A percentile compares a stretch with the other conserved stretches of the same genome.
Evolutionary conservation across 1,140 invertebrate genomes (phyloP).

Genomic region (Oscheius sp.): DNA sequence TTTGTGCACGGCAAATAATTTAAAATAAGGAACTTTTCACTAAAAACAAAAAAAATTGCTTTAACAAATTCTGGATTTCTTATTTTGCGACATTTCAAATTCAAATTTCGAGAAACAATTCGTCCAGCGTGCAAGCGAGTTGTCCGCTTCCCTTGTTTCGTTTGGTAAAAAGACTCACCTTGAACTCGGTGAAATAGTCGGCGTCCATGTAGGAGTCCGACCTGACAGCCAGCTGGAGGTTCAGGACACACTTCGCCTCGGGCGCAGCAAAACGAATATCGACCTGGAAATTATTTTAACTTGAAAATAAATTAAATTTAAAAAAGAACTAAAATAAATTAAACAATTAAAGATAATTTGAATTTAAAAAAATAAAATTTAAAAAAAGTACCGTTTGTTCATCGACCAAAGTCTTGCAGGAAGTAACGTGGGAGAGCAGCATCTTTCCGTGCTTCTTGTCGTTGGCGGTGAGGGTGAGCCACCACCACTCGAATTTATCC

Average conservation of each 20-base stretch:
- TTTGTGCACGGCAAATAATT: too few relatives aligned
- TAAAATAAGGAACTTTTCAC: too few relatives aligned
- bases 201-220: conserved; percentile 83
- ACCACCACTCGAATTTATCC: conserved; percentile 99
- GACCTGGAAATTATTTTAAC: conserved; percentile 68
- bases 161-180: conserved; percentile 44
- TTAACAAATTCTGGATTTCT: too few relatives aligned
- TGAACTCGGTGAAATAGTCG: conserved; percentile 61
- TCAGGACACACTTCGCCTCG: conserved; percentile 82
- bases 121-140: too few relatives aligned
- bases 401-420: conserved; percentile 70
- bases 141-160: too few relatives aligned
- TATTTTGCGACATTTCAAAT: too few relatives aligned
- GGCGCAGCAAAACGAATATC: conserved; percentile 94
- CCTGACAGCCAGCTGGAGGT: conserved; percentile 85
- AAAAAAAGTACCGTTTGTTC: conserved; percentile 62
- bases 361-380: not conserved
- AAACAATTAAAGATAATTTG: not conserved
- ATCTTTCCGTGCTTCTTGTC: conserved; percentile 81
- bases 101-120: too few relatives aligned
- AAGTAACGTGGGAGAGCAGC: conserved; percentile 82
- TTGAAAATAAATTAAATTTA: too few relatives aligned
- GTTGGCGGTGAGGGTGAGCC: conserved; percentile 71
- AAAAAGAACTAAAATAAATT: too few relatives aligned
- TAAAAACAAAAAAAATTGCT: too few relatives aligned